Base-by-base conservation (phyloP, 2,797 vertebrate species). In the Acanthis flammea region DNA sequence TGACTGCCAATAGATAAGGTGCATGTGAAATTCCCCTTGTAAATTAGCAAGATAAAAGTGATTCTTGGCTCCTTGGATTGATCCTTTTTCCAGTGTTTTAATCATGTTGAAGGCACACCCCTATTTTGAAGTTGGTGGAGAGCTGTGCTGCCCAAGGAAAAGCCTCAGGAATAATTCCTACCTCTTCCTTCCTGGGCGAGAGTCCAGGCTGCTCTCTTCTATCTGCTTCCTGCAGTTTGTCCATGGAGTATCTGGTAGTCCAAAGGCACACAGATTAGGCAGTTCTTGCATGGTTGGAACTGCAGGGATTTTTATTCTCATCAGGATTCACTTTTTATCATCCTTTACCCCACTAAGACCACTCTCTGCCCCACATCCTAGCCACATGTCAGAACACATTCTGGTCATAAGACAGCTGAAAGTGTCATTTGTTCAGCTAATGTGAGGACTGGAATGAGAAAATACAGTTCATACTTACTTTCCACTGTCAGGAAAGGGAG, bases 1-100 rank as follows among this genome's bases (percentile, higher is more conserved):
- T 75, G 95, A 85, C 95, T 96, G 95, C 91, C 97, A 94, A 91
- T 95, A 97, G 97, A 97, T 97, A 97, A 98, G 97, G 97, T 97
- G 93, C 91, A 77, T 97, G 72, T 94, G 85, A 95, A 97, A 91
- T 86, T 92, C 96, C 96, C 87, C 94, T 94, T 94, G 91, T 97
- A 97, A 97, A 97, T 96, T 96, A 95, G 55, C 25, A 53, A 86
- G 95, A 94, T 92, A 90, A 93, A 96, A 96, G 92, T 91, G 94
- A 96, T 94, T 73, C 71, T 79, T 92, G 74, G 96, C 97, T 97
- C 86, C 50, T 30, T 11, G 82, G 93, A 94, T 83, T 97, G 92
- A 70, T 90, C 15, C 61, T 35, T 93, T 95, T 91, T 96, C 62
- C 66, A 88, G 67, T 63, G 33, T 92, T 91, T 89, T 93, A 90